phyloP scores from a whole-genome alignment of 1,140 invertebrate species.

The Pachypsylla venusta region DNA sequence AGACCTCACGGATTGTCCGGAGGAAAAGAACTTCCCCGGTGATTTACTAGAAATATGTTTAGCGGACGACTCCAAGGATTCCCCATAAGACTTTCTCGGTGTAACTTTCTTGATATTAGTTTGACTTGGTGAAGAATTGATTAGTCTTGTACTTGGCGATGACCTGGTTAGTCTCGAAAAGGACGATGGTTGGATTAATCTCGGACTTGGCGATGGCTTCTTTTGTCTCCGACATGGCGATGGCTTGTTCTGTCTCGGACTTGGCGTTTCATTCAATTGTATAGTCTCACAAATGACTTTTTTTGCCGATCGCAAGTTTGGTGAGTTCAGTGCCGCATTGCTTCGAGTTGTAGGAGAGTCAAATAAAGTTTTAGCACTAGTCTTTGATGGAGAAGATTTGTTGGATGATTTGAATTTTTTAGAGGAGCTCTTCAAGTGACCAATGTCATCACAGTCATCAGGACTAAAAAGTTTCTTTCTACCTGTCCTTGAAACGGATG shows the following conservation, averaged over 20 bases:
- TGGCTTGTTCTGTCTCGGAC: not conserved
- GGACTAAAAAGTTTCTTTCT: not conserved
- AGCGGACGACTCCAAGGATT: no score
- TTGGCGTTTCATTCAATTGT: not conserved
- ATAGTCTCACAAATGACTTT: not conserved
- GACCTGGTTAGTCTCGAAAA: no score
- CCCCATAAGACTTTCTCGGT: no score
- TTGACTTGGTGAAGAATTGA: no score
- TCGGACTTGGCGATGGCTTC: no score
- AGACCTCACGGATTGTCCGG: no score
- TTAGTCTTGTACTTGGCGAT: no score
- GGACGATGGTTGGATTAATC: no score
- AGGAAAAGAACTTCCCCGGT: no score
- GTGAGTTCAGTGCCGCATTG: not conserved
- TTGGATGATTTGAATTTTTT: not conserved
- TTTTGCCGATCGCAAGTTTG: not conserved
- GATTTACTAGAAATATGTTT: no score
- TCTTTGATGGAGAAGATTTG: not conserved
- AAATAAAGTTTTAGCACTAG: conserved; percentile 1
- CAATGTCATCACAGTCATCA: not conserved
- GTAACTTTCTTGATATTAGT: no score
- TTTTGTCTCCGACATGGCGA: no score
- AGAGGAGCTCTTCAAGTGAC: not conserved
- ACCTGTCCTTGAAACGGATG: not conserved
- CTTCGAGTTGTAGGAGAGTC: not conserved